Conservation (phyloP, 2,113 vertebrate species). For the Heterocephalus glaber region DNA sequence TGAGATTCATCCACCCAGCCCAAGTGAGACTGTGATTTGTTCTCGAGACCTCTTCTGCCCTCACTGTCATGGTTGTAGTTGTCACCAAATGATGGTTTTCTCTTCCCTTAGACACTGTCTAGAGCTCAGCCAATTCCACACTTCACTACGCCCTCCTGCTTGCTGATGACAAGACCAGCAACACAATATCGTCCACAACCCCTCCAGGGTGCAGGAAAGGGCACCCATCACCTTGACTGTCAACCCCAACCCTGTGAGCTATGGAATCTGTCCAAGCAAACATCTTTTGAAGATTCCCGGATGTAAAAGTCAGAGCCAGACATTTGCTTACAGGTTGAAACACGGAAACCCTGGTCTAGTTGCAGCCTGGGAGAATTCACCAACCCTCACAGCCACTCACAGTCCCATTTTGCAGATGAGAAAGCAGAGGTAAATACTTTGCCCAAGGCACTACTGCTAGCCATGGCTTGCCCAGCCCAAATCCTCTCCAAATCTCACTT, state of each 20-base stretch:
- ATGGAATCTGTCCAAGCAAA: neutral
- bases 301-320: neutral
- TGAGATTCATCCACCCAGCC: neutral
- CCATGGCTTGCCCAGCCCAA: neutral
- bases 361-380: neutral
- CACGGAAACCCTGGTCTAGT: neutral
- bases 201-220: neutral
- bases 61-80: neutral
- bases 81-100: neutral
- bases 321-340: neutral
- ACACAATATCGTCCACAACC: neutral
- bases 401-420: neutral
- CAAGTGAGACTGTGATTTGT: accelerated
- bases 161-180: neutral
- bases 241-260: neutral
- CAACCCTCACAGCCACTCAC: neutral
- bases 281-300: neutral
- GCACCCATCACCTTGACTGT: neutral
- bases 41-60: neutral
- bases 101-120: neutral
- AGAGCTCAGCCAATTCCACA: neutral
- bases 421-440: neutral
- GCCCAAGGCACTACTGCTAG: neutral
- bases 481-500: neutral
- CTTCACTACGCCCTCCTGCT: neutral